Evolutionary conservation across 2,888 invertebrate species (phyloP), one percentile per base, ranked within the genome.

Genomic region (Psococerastis gibbosa): DNA sequence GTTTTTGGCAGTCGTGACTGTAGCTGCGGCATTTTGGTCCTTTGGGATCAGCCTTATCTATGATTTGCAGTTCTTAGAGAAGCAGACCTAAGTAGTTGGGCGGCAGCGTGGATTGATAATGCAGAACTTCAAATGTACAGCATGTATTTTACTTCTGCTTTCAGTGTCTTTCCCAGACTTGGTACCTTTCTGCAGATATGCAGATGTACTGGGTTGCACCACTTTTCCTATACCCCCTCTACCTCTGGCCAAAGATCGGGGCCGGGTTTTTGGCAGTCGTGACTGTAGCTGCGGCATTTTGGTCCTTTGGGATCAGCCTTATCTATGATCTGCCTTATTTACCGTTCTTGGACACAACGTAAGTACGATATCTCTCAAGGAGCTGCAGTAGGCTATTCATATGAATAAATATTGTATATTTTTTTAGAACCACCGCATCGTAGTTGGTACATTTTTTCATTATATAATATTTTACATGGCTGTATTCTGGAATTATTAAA

Each of bases 81-180:
- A n/a, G n/a, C n/a, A n/a, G n/a, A n/a, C n/a, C n/a, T 32, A 59
- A 16, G 42, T 58, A 47, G 48, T 55, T 33, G 47, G 54, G 45
- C 3, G 56, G 61, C 50, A 58, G 61, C 20, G 62, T 56, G 35
- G n/a, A n/a, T n/a, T n/a, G n/a, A n/a, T n/a, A n/a, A 73, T 75
- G 1, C 75, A 75, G 55, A 55, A 75, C 42, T 75, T 74, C 60
- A 66, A 78, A 52, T n/a, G n/a, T n/a, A n/a, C 75, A 78, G 0
- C 75, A 78, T 1, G 59, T 73, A 35, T 64, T 77, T 44, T 71
- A 79, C 49, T 77, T 70, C 57, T 66, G 72, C n/a, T 57, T 80
- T 3, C 45, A 51, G 61, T 71, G 70, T 52, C 50, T 70, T 5
- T 58, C 59, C 8, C 69, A 68, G 49, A 61, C 67, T 1, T 71